phyloP scores from a whole-genome alignment of 2,797 vertebrate species.

The Paguma larvata region DNA sequence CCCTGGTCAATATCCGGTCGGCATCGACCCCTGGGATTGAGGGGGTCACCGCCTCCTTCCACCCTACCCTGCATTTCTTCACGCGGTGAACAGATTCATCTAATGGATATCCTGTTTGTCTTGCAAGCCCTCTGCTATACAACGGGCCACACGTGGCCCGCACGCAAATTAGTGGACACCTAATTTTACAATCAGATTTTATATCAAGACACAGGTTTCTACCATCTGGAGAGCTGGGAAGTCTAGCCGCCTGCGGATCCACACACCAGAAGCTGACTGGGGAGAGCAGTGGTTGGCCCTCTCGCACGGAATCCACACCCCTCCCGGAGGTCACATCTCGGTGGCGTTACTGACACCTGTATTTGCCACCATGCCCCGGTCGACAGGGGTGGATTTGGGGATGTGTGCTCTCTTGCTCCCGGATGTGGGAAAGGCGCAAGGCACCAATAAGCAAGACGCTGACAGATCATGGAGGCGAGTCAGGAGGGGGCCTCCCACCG shows the following conservation, averaged over 20 bases:
- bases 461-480: not conserved
- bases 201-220: not conserved
- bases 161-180: not conserved
- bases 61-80: not conserved
- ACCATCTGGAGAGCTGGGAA: not conserved
- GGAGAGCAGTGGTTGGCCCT: not conserved
- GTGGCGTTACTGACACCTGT: not conserved
- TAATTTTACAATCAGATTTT: not conserved
- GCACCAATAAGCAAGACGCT: not conserved
- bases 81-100: accelerated
- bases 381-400: accelerated
- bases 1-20: accelerated
- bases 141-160: not conserved
- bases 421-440: not conserved
- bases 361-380: not conserved
- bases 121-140: not conserved
- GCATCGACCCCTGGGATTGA: accelerated
- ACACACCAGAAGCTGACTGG: accelerated
- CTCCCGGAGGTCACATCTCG: not conserved
- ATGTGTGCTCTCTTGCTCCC: not conserved
- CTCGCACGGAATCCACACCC: not conserved
- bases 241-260: not conserved
- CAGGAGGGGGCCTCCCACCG: accelerated
- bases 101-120: accelerated
- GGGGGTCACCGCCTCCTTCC: not conserved